These are phyloP conservation scores for Hapalemur alaotrensis DNA, from an alignment of 2,797 vertebrate species.

Conservation along the genomic window DNA sequence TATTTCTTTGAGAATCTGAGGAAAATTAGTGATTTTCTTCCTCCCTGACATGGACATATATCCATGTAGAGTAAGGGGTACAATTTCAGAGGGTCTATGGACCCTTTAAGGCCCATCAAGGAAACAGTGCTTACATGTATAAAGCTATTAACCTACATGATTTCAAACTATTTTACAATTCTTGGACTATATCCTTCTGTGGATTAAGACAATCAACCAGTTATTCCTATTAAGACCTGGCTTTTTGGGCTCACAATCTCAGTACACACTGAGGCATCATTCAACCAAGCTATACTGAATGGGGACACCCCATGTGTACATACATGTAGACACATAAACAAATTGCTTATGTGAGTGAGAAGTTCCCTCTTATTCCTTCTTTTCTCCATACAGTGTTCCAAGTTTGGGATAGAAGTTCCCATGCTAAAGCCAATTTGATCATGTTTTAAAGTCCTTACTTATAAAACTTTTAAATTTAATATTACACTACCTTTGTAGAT, in stretches of 20 bases:
- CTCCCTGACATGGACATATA: background rate
- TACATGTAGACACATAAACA: background rate
- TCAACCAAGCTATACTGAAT: background rate
- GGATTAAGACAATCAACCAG: background rate
- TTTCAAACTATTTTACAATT: background rate
- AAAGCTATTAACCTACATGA: background rate
- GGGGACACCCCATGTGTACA: too few relatives aligned
- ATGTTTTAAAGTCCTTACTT: background rate
- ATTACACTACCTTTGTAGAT: background rate
- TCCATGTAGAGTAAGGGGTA: background rate
- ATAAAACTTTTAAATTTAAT: background rate
- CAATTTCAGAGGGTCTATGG: background rate
- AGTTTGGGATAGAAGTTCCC: background rate
- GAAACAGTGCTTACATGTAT: background rate
- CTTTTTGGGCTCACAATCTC: background rate
- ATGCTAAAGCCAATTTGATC: background rate
- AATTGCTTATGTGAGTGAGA: background rate
- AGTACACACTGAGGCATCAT: background rate
- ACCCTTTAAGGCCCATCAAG: background rate
- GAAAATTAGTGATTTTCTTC: background rate
- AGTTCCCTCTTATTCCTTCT: background rate
- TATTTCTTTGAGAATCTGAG: background rate
- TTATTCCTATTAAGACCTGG: background rate
- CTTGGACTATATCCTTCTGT: background rate
- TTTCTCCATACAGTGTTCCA: background rate